These are phyloP conservation scores for Plebejus argus DNA, from an alignment of 2,888 invertebrate genomes.

Conservation along the genomic window DNA sequence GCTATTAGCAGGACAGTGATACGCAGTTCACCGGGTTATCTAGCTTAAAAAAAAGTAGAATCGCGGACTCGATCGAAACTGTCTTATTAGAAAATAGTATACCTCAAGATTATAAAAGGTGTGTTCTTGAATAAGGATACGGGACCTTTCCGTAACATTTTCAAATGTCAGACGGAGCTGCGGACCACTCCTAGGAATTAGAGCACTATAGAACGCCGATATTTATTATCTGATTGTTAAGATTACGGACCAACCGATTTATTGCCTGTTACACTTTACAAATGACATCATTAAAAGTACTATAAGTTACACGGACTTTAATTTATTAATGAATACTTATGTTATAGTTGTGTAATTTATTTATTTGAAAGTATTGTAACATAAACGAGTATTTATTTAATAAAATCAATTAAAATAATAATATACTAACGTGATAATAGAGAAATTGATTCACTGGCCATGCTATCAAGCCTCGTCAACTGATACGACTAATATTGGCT, in stretches of 20 bases:
- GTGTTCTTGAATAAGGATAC: slow-evolving; percentile 29
- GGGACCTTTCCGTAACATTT: slow-evolving; percentile 37
- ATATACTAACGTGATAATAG: background rate
- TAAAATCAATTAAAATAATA: background rate
- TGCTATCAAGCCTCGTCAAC: too few relatives aligned
- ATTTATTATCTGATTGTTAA: slow-evolving; percentile 54
- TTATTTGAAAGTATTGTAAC: background rate
- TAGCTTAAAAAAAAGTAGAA: too few relatives aligned
- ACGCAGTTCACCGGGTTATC: too few relatives aligned
- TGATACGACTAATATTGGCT: too few relatives aligned
- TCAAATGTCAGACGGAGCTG: slow-evolving; percentile 41
- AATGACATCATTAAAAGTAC: slow-evolving; percentile 9
- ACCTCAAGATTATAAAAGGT: slow-evolving; percentile 2
- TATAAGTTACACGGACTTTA: background rate
- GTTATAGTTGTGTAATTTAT: background rate
- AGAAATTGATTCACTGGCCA: too few relatives aligned
- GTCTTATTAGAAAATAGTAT: background rate
- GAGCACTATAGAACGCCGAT: slow-evolving; percentile 47
- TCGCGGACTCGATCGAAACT: too few relatives aligned
- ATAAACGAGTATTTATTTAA: background rate
- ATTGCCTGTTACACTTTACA: slow-evolving; percentile 9
- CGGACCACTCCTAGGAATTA: slow-evolving; percentile 40
- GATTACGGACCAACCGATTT: slow-evolving; percentile 51
- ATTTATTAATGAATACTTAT: background rate
- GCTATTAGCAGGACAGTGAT: too few relatives aligned